Evolutionary conservation across 2,113 vertebrate species (phyloP).

Genomic region (Heliornis fulica): DNA sequence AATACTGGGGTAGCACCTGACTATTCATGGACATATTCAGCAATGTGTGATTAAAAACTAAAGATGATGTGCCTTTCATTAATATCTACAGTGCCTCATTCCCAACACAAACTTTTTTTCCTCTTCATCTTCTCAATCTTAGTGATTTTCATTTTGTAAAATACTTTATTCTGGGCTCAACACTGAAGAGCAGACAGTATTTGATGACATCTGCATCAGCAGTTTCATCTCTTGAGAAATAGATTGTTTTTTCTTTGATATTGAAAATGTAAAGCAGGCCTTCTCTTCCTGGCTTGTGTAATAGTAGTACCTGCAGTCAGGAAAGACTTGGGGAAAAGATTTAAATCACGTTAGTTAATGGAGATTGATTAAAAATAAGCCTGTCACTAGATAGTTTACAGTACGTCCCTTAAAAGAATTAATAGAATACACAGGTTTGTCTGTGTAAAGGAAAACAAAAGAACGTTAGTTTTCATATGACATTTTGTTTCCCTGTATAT

Average conservation of each 20-base stretch:
- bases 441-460: neutral
- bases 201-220: conserved; percentile 6
- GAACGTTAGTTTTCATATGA: neutral
- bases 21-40: neutral
- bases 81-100: neutral
- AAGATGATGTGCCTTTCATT: neutral
- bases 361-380: neutral
- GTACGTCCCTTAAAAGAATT: neutral
- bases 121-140: neutral
- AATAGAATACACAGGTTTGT: neutral
- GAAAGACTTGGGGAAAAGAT: neutral
- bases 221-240: conserved; percentile 30
- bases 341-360: neutral
- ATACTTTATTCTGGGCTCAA: neutral
- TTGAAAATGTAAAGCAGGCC: neutral
- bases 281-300: neutral
- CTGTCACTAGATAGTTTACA: neutral
- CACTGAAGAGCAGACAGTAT: neutral
- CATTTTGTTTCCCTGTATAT: neutral
- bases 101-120: neutral
- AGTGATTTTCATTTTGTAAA: neutral
- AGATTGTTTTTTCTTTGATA: conserved; percentile 11
- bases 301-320: neutral
- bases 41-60: neutral
- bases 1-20: neutral